Evolutionary conservation across 2,797 vertebrate species (phyloP), one percentile per base, ranked within the genome.

Genomic region (Fundulus diaphanus): DNA sequence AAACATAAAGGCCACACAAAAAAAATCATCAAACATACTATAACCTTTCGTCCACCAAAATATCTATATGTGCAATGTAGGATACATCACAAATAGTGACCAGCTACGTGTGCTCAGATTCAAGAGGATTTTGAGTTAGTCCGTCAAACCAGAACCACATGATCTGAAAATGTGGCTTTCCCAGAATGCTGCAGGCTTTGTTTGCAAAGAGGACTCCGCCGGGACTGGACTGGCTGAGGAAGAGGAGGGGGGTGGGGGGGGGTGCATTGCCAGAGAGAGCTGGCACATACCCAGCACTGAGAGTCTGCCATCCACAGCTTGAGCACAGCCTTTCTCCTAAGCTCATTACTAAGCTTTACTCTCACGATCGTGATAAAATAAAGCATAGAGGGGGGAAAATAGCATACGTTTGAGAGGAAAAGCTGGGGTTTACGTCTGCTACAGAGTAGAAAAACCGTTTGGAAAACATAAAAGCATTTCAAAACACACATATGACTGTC

Each of bases 121-220:
- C 65, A 78, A 74, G 74, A 70, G 42, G 67, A 86, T 86, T 35
- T 57, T 72, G 63, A 75, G 69, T 65, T 42, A 42, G 78, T 70
- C 75, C 35, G 22, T 85, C 81, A 70, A 83, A 85, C 70, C 63
- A 86, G 59, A 85, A 85, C 74, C 88, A 81, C 85, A 79, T 69
- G 74, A 86, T 85, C 72, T 85, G 68, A 87, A 89, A 91, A 87
- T 82, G 81, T 90, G 92, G 83, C 91, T 90, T 89, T 92, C 92
- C 90, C 92, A 93, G 84, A 93, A 91, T 90, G 90, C 93, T 89
- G 79, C 87, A 86, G 91, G 92, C 88, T 90, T 85, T 87, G 80
- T 92, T 92, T 89, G 88, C 79, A 83, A 82, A 79, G 86, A 70
- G 91, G 73, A 79, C 86, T 91, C 90, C 52, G 1, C 75, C 78